These are phyloP conservation scores for Hydractinia symbiolongicarpus DNA, from an alignment of 30 jellyfish, hydroid and myxozoan species.

Conservation along the genomic window DNA sequence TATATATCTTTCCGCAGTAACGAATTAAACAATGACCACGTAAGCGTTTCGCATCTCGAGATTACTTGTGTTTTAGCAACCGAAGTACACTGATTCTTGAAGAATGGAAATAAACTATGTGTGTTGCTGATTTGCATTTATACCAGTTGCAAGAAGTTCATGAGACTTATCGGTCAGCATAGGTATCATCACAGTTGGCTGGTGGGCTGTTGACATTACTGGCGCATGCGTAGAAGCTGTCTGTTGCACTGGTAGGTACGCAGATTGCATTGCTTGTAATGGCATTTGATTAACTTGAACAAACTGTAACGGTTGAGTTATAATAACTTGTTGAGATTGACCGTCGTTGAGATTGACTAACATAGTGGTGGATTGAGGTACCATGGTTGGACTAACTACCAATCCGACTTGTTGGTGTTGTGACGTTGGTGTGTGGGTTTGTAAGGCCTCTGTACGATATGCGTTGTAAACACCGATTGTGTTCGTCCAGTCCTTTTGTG, in stretches of 20 bases:
- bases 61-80: no score
- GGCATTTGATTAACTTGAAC: slow-evolving; percentile 14
- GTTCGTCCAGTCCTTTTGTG: slow-evolving; percentile 95
- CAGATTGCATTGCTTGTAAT: background rate
- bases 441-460: slow-evolving; percentile 38
- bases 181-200: background rate
- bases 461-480: slow-evolving; percentile 84
- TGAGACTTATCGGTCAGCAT: background rate
- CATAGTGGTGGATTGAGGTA: slow-evolving; percentile 27
- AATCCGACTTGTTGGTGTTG: slow-evolving; percentile 1
- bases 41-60: no score
- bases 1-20: no score
- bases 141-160: background rate
- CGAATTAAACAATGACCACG: no score
- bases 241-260: background rate
- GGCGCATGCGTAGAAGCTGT: slow-evolving; percentile 2
- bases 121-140: no score
- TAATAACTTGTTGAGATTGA: slow-evolving; percentile 1
- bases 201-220: slow-evolving; percentile 13
- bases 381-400: background rate
- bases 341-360: slow-evolving; percentile 7
- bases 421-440: slow-evolving; percentile 5
- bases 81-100: no score
- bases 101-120: no score
- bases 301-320: slow-evolving; percentile 23